These are phyloP conservation scores for Okapia johnstoni DNA, from an alignment of 2,113 vertebrate genomes.

Conservation along the genomic window DNA sequence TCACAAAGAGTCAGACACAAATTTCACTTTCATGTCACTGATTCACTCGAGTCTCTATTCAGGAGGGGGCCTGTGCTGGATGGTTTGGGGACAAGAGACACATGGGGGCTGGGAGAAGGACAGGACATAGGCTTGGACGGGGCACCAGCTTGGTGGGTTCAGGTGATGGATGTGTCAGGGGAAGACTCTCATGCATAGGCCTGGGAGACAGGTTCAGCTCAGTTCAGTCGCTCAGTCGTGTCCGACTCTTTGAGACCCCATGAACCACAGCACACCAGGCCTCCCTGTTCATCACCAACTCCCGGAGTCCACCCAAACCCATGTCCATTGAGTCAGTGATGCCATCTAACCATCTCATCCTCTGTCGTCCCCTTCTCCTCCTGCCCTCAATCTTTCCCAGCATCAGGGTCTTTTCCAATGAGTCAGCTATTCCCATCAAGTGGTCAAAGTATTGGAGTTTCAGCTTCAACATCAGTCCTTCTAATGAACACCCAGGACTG, in stretches of 20 bases:
- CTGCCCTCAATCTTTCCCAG: rapidly evolving
- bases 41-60: not conserved
- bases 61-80: not conserved
- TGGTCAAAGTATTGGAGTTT: not conserved
- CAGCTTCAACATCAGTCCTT: not conserved
- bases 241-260: not conserved
- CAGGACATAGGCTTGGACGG: not conserved
- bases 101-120: not conserved
- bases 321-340: not conserved
- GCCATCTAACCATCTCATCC: not conserved
- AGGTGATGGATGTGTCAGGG: not conserved
- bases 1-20: rapidly evolving
- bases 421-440: rapidly evolving
- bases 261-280: rapidly evolving
- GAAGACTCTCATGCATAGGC: not conserved
- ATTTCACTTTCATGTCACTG: not conserved
- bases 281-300: not conserved
- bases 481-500: not conserved
- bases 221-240: not conserved
- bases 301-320: not conserved
- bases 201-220: not conserved
- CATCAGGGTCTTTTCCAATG: not conserved
- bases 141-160: not conserved
- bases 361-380: not conserved
- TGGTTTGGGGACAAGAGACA: not conserved